These are phyloP conservation scores for Diorhabda sublineata DNA, from an alignment of 1,140 invertebrate species.

Conservation along the genomic window DNA sequence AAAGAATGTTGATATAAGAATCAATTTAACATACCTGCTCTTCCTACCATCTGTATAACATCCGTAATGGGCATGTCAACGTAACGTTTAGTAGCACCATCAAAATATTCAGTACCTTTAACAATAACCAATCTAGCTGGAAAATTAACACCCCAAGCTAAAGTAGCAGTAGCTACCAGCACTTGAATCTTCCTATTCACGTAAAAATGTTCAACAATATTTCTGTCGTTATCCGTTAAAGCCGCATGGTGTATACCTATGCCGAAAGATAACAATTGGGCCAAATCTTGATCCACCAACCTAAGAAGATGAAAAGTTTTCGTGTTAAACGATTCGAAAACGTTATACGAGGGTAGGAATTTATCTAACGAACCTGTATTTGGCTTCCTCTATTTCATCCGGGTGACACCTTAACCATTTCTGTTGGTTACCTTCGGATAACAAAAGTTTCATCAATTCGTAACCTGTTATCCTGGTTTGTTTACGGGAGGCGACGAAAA, in stretches of 20 bases:
- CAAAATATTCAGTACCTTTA: conserved; percentile 45
- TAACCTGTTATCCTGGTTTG: conserved; percentile 96
- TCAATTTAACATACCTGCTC: conserved; percentile 55
- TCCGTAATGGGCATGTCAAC: conserved; percentile 99
- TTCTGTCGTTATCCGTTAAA: conserved; percentile 86
- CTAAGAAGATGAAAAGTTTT: not conserved
- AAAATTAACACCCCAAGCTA: conserved; percentile 99
- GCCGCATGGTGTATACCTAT: conserved; percentile 98
- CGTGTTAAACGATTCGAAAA: not conserved
- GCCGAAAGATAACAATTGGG: conserved; percentile 92
- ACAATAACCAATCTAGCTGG: conserved; percentile 87
- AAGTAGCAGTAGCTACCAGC: conserved; percentile 93
- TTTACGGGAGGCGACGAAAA: conserved; percentile 96
- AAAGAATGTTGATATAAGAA: no score
- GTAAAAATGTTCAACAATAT: conserved; percentile 91
- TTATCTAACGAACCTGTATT: conserved; percentile 56
- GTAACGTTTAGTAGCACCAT: conserved; percentile 54
- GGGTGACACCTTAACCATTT: conserved; percentile 69
- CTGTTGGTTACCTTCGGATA: conserved; percentile 87
- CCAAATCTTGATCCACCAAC: conserved; percentile 77
- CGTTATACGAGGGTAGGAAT: not conserved
- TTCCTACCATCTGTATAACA: conserved; percentile 98
- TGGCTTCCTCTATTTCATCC: conserved; percentile 25
- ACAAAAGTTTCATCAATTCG: conserved; percentile 91
- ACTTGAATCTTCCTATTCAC: conserved; percentile 97